Evolutionary conservation across 2,113 vertebrate genomes (phyloP), one percentile per base, ranked within the genome.

Genomic region (Stomatorhinus ivindoensis): DNA sequence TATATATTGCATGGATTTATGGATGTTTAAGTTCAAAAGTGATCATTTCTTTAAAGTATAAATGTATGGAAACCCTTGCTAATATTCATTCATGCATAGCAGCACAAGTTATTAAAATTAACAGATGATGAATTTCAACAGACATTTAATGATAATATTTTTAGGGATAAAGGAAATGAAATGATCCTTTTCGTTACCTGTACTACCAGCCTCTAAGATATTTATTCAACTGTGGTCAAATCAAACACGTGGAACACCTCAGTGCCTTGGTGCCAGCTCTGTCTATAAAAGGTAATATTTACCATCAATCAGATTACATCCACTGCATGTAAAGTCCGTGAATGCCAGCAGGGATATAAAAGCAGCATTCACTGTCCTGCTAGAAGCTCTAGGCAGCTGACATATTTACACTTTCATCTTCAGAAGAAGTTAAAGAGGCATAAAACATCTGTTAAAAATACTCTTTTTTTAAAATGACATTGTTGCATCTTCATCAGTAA

Each of bases 161-260:
- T 17, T 42, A 35, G 35, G 35, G 73, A 17, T 65, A 65, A 27
- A 65, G 61, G n/a, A 27, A 69, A 27, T 10, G 31, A 35, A n/a
- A 47, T 44, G 39, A 42, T 47, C 8, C 17, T 46, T 44, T 83
- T 82, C 46, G 31, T 39, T 44, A 46, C 47, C 87, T 90, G 91
- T 94, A 88, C 90, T 69, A 94, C 90, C 76, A 90, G 90, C 39
- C 90, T 48, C 39, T 91, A 86, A 58, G 90, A 87, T 89, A 94
- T 93, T 91, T 92, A 88, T 89, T 90, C 92, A 89, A 93, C 51
- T 88, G 90, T 92, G 91, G 91, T 8, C 3, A 93, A 94, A 95
- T 95, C 94, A 95, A 95, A 95, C 90, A 94, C 91, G 95, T 95
- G 95, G 94, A 92, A 94, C 96, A 94, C 27, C 90, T 92, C 90